Conservation (phyloP, 2,888 invertebrate species). For the Chrysina gloriosa region DNA sequence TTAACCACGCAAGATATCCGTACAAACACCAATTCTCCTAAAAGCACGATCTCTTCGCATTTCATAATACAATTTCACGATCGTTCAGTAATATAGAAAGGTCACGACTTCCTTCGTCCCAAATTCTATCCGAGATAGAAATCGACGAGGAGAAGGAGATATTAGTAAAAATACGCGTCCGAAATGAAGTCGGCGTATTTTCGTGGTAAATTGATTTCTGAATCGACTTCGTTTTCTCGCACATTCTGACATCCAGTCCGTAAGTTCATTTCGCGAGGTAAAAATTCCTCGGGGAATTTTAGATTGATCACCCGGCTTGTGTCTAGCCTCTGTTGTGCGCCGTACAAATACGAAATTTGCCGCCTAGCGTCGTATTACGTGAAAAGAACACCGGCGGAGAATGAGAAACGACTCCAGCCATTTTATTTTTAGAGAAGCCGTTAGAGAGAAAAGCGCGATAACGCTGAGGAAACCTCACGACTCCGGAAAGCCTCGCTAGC, state of each 20-base stretch:
- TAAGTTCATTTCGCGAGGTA: constrained; percentile 31
- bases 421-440: not conserved
- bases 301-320: constrained; percentile 24
- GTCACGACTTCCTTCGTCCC: too few species aligned
- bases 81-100: too few species aligned
- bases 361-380: not conserved
- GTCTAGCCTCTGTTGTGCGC: constrained; percentile 6
- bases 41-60: too few species aligned
- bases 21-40: too few species aligned
- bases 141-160: not conserved
- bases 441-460: too few species aligned
- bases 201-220: constrained; percentile 29
- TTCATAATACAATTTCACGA: too few species aligned
- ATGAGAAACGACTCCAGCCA: not conserved
- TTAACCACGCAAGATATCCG: too few species aligned
- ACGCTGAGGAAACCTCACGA: too few species aligned
- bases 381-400: not conserved
- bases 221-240: constrained; percentile 34
- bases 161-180: constrained; percentile 2
- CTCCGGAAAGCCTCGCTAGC: too few species aligned
- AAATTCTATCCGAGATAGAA: too few species aligned
- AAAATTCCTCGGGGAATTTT: constrained; percentile 29
- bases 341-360: constrained; percentile 25
- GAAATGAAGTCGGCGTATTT: constrained; percentile 18
- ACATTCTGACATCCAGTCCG: not conserved